Conservation (phyloP, 37 sponge, comb jelly and placozoan genomes). For the Petrosia ficiformis region DNA sequence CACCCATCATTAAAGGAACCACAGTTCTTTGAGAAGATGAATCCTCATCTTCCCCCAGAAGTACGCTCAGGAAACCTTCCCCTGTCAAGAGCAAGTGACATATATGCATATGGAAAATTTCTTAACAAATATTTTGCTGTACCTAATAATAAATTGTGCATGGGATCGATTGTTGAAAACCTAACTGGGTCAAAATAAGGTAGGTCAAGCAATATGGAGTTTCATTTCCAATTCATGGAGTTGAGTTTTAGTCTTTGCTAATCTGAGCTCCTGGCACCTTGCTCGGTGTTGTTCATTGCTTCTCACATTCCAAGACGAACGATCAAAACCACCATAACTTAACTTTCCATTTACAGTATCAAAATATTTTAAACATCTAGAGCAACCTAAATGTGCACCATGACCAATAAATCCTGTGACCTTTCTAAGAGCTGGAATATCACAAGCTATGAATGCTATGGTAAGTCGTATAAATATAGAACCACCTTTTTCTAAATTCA, state of each 20-base stretch:
- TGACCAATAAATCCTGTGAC: constrained; percentile 52
- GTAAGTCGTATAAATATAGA: constrained; percentile 6
- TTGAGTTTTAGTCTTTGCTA: neutral
- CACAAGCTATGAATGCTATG: constrained; percentile 20
- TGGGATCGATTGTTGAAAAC: constrained; percentile 27
- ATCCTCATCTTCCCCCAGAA: too few species aligned
- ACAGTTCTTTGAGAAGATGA: too few species aligned
- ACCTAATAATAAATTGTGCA: constrained; percentile 54
- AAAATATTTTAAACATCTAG: constrained; percentile 21
- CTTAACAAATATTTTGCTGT: constrained; percentile 40
- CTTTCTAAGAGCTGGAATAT: constrained; percentile 42
- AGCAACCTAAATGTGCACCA: constrained; percentile 17
- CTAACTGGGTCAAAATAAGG: constrained; percentile 33
- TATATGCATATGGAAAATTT: too few species aligned
- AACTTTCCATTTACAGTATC: constrained; percentile 1
- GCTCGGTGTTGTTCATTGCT: neutral
- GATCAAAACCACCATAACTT: constrained; percentile 20
- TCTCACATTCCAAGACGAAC: constrained; percentile 11
- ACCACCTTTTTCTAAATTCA: constrained; percentile 2
- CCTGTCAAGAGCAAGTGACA: too few species aligned
- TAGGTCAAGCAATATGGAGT: constrained; percentile 13
- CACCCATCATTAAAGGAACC: too few species aligned
- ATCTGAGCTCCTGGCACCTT: neutral
- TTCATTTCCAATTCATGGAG: neutral
- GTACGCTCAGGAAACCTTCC: too few species aligned